Base-by-base conservation (phyloP, 2,888 invertebrate genomes). In the Spodoptera littoralis region DNA sequence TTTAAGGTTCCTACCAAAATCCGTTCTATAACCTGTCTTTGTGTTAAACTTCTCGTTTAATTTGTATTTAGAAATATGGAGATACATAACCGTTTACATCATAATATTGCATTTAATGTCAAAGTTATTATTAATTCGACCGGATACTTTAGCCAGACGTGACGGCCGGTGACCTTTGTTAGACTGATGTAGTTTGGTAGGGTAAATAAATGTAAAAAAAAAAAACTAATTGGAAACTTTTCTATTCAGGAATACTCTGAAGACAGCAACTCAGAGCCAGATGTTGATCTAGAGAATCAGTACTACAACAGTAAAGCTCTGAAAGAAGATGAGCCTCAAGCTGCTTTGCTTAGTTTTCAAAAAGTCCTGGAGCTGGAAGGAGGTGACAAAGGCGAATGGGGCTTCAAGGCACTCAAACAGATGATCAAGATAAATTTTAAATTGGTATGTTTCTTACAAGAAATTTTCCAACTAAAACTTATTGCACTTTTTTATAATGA, bases 371-470 rank as follows among this genome's bases (percentile, higher is more conserved):
- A 99, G 86, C 94, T 99, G 68, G 99, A 99, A 93, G 98, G 98
- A 46, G 98, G 98, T 0, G 99, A 99, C 79, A 99, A 99, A 90
- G 99, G 99, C 59, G 99, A 99, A 95, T 99, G 99, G 99, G 99
- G 99, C 0, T 99, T 99, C 90, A 99, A 99, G 91, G 99, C 99
- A 0, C 96, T 99, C 13, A 99, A 99, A 90, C 99, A 99, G 92
- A 99, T 99, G 99, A 99, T 99, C 53, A 99, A 99, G 95, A 99
- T 99, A 68, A 99, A 99, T 91, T 99, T 99, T 91, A 98, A 98
- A 96, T 93, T 99, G 96, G 98, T 98, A 90, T 92, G 95, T 88
- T 79, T 8, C 6, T 24, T 6, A n/a, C 22, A 47, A 36, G 5
- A 8, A 8, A 6, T 27, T 36, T 36, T 8, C 36, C 9, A 9